Evolutionary conservation across 2,797 vertebrate species (phyloP).

Genomic region (Neomorphus geoffroyi): DNA sequence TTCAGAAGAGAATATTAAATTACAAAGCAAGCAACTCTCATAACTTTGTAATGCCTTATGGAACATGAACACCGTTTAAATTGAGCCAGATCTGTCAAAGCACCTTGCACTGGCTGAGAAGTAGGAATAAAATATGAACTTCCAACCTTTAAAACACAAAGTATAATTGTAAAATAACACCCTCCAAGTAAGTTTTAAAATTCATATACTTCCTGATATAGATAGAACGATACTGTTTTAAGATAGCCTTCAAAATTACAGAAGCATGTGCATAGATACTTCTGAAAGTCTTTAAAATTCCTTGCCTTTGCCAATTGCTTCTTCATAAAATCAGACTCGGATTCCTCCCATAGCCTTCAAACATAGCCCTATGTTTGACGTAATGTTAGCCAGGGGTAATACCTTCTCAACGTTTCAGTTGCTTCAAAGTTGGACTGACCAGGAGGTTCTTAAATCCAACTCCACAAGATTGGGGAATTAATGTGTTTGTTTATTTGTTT

Average conservation of each 20-base stretch:
- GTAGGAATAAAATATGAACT: not conserved
- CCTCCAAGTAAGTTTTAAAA: not conserved
- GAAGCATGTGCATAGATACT: not conserved
- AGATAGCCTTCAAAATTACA: not conserved
- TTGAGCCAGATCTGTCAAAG: slow-evolving; percentile 2
- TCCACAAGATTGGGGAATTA: not conserved
- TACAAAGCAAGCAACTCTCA: slow-evolving; percentile 30
- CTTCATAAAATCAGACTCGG: not conserved
- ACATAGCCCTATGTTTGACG: not conserved
- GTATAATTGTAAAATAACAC: not conserved
- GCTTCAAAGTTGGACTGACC: not conserved
- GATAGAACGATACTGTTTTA: not conserved
- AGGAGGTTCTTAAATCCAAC: not conserved
- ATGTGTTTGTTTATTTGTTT: too few relatives aligned
- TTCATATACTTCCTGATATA: not conserved
- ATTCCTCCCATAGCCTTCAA: not conserved
- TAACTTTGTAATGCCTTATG: slow-evolving; percentile 28
- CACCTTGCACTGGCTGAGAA: not conserved
- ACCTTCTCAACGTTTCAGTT: not conserved
- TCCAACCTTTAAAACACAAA: not conserved
- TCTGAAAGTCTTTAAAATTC: not conserved
- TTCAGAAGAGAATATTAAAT: slow-evolving; percentile 65
- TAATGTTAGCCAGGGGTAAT: not conserved
- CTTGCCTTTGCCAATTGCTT: not conserved
- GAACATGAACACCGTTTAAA: slow-evolving; percentile 22